Evolutionary conservation across 2,888 invertebrate genomes (phyloP), one percentile per base, ranked within the genome.

Genomic region (Diarsia dahlii): DNA sequence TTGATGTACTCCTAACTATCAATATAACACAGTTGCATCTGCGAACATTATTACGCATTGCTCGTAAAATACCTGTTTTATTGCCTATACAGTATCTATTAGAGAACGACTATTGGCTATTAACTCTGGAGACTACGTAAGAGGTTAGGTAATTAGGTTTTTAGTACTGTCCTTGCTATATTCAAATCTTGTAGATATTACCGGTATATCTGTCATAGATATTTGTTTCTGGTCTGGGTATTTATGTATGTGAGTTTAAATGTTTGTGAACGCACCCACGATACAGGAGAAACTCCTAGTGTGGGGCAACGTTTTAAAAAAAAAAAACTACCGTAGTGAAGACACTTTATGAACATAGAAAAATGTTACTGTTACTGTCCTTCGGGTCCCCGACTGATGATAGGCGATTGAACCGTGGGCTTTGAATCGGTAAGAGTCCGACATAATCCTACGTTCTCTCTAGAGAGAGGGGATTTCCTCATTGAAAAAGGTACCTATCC

Each of bases 21-120:
- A 62, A 15, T 46, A 10, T 39, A 62, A 13, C 54, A 39, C 34
- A 62, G 65, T 56, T 70, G 50, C 82, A 75, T 68, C 74, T 81
- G 75, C 58, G 8, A 69, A 76, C 45, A 66, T 76, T 39, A 75
- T n/a, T 60, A 50, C 20, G 10, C 12, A 18, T 18, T 10, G 3
- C 39, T 82, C 76, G 15, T 82, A 76, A 76, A 80, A 58, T 63
- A n/a, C 13, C 56, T 18, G n/a, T 48, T 81, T 80, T 62, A 80
- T 52, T 13, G 15, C n/a, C n/a, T 12, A 52, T 48, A 50, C 12
- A 64, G 54, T 73, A 34, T 12, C 15, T 28, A 48, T 50, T 74
- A 50, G 13, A 79, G 48, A 54, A 50, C 23, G 56, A 54, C 10
- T 63, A 48, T 45, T 76, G 64, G 52, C 63, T 76, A 84, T 72